Evolutionary conservation across 2,888 invertebrate species (phyloP), one percentile per base, ranked within the genome.

Genomic region (Liopterus haemorrhoidalis): DNA sequence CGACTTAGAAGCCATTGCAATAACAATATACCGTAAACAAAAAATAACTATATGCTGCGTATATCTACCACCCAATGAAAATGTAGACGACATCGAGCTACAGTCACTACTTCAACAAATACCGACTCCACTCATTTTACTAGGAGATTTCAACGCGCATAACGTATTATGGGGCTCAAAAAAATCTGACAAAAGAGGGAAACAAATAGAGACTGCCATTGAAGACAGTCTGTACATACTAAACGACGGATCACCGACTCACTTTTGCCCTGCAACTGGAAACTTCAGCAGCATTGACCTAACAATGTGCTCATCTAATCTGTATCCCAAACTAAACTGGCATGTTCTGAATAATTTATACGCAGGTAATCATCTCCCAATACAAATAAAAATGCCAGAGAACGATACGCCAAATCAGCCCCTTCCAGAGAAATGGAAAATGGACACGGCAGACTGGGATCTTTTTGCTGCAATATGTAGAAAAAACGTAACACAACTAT

Each of bases 61-160:
- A 16, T 52, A 48, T 28, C 30, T 52, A n/a, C 49, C 49, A n/a
- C 42, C 41, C 18, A 31, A 41, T 18, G 2, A 18, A 27, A 28
- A 41, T 12, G n/a, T 49, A 3, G 14, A 6, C 16, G 20, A 14
- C 6, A 22, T 8, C 3, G 28, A 37, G 40, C 15, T 58, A 12
- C 14, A 22, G 3, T 9, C 49, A 15, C 18, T 54, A 5, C 46
- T 52, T 2, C 21, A 47, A 5, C 51, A 57, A 49, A 38, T 59
- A 1, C 57, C 56, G 2, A 49, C 45, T 38, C 57, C 56, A 1
- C 43, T 47, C n/a, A 41, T 59, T 2, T 35, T 57, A 1, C 16
- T 54, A 2, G 58, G 57, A 1, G 56, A 59, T 27, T 56, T 58
- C 21, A 57, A 58, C 24, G 52, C 50, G 14, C 51, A 57, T 19